Percentiles rank a stretch among this genome's conserved stretches.
These are phyloP conservation scores for Embiotoca jacksoni DNA, from an alignment of 2,113 vertebrate species.

Conservation along the genomic window DNA sequence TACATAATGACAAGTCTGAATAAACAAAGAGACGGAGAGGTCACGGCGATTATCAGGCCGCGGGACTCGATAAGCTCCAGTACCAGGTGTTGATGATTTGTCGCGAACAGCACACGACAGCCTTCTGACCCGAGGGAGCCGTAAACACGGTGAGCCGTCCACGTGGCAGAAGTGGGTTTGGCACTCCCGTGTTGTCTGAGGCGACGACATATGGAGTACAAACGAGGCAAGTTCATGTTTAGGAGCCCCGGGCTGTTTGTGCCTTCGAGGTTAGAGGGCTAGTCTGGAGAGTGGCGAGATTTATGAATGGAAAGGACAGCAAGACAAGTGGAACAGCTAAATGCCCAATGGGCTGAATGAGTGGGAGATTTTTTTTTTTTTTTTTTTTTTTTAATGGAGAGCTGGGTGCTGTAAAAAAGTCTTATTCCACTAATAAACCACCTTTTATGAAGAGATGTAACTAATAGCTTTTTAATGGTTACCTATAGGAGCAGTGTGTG, in stretches of 20 bases:
- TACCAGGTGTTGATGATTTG: constrained; percentile 18
- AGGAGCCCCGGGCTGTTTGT: constrained; percentile 4
- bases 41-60: constrained; percentile 18
- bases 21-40: background rate
- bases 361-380: background rate
- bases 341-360: background rate
- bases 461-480: too few species aligned
- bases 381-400: background rate
- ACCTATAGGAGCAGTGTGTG: too few species aligned
- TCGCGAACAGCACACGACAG: background rate
- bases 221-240: constrained; percentile 9
- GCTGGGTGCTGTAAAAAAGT: background rate
- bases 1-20: constrained; percentile 27
- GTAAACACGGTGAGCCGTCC: background rate
- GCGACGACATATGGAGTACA: constrained; percentile 4
- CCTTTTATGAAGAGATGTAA: too few species aligned
- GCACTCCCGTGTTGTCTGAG: constrained; percentile 6
- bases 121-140: constrained; percentile 12
- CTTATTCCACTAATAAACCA: background rate
- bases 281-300: background rate
- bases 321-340: background rate
- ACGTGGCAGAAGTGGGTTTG: background rate
- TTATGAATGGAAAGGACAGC: constrained; percentile 23
- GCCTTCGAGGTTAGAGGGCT: constrained; percentile 10
- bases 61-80: constrained; percentile 3